phyloP scores from a whole-genome alignment of 2,113 vertebrate species.

The Oncorhynchus masou region DNA sequence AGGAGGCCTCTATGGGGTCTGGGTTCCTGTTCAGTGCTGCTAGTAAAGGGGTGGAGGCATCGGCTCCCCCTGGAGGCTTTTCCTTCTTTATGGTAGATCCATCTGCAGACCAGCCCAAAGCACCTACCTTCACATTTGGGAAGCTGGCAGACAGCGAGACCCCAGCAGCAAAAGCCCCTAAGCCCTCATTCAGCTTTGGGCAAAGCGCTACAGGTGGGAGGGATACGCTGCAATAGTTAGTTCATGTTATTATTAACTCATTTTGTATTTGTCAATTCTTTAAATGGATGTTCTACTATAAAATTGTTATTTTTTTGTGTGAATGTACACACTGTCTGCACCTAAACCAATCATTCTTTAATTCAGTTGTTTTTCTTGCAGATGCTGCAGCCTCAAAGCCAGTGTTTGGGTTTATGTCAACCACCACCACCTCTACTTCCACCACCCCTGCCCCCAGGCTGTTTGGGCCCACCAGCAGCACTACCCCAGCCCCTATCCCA shows the following conservation, averaged over 20 bases:
- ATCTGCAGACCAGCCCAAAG: constrained; percentile 77
- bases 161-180: constrained; percentile 70
- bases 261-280: no score
- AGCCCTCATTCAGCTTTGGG: constrained; percentile 82
- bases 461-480: constrained; percentile 73
- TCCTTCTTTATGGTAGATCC: constrained; percentile 80
- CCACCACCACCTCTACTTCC: constrained; percentile 59
- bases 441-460: constrained; percentile 62
- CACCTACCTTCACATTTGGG: constrained; percentile 72
- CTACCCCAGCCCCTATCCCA: constrained; percentile 32
- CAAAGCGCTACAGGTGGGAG: constrained; percentile 66
- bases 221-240: background rate
- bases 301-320: no score
- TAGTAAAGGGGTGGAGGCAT: constrained; percentile 75
- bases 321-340: no score
- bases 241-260: background rate
- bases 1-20: constrained; percentile 65
- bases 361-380: constrained; percentile 21
- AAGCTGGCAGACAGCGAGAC: constrained; percentile 78
- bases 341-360: background rate
- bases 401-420: constrained; percentile 81
- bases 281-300: no score
- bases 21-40: constrained; percentile 74
- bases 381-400: constrained; percentile 76
- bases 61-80: constrained; percentile 69